These are phyloP conservation scores for Protophormia terraenovae DNA, from an alignment of 2,888 invertebrate genomes.

Conservation along the genomic window DNA sequence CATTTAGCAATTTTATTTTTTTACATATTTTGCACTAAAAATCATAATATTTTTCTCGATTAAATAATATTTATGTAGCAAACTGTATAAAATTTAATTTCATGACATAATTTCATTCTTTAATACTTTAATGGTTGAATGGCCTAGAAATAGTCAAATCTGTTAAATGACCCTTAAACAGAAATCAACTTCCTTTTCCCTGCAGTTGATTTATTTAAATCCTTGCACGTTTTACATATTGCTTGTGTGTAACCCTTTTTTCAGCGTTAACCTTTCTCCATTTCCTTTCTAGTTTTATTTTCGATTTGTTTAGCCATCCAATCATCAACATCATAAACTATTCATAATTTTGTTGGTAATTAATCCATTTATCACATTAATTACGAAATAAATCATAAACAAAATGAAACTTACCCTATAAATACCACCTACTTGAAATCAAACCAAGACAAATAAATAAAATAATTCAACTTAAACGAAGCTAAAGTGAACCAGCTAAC, in stretches of 20 bases:
- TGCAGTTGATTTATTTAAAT: background rate
- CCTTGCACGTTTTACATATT: background rate
- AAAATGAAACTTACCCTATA: conserved; percentile 36
- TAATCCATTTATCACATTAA: conserved; percentile 45
- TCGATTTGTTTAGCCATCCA: background rate
- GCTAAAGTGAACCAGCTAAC: background rate
- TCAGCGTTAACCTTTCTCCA: too few species aligned
- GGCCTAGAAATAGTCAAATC: too few species aligned
- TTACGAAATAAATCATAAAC: conserved; percentile 37
- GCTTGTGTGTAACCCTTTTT: conserved; percentile 34
- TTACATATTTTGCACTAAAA: too few species aligned
- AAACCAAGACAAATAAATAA: conserved; percentile 15
- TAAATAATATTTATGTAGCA: too few species aligned
- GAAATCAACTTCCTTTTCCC: too few species aligned
- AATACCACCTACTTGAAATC: conserved; percentile 40
- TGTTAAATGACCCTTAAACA: too few species aligned
- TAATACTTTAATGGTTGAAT: too few species aligned
- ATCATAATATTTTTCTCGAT: too few species aligned
- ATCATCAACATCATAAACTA: conserved; percentile 37
- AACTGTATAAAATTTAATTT: too few species aligned
- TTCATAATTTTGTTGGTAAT: conserved; percentile 45
- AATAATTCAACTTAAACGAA: background rate
- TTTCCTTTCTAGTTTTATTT: background rate
- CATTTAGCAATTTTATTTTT: too few species aligned
- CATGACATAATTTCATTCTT: too few species aligned